phyloP scores from a whole-genome alignment of 2,113 vertebrate genomes.

The Cyphomyrus plagiostoma region DNA sequence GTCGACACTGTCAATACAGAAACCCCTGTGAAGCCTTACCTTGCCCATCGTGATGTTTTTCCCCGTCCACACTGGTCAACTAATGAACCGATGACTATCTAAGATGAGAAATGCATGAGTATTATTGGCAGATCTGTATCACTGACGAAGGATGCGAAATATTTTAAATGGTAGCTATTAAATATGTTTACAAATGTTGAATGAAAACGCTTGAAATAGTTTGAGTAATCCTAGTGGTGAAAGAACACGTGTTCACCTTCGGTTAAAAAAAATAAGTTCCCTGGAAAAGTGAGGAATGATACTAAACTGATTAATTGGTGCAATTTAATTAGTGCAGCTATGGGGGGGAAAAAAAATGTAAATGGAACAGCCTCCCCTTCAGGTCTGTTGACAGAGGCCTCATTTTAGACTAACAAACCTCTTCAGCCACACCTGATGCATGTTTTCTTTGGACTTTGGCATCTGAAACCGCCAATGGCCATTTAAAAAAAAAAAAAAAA shows the following conservation, averaged over 20 bases:
- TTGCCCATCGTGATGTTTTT: constrained; percentile 27
- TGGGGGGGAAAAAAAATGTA: background rate
- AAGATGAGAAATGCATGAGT: background rate
- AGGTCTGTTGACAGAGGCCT: background rate
- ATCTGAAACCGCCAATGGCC: background rate
- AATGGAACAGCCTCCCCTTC: background rate
- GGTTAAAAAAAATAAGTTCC: background rate
- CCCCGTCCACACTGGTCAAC: constrained; percentile 32
- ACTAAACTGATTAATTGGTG: background rate
- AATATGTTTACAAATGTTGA: background rate
- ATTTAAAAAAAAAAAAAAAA: background rate
- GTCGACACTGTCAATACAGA: constrained; percentile 39
- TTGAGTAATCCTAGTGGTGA: background rate
- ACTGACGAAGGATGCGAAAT: background rate
- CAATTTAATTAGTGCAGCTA: background rate
- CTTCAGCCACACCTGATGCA: background rate
- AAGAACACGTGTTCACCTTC: background rate
- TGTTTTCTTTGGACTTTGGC: background rate
- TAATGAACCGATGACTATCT: constrained; percentile 23
- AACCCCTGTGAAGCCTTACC: constrained; percentile 29
- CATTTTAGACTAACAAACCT: background rate
- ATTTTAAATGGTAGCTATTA: background rate
- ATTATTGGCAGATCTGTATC: background rate
- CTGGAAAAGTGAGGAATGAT: background rate
- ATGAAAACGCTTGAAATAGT: no score